These are phyloP conservation scores for Zaprionus ghesquierei DNA, from an alignment of 1,140 invertebrate genomes.

Conservation along the genomic window DNA sequence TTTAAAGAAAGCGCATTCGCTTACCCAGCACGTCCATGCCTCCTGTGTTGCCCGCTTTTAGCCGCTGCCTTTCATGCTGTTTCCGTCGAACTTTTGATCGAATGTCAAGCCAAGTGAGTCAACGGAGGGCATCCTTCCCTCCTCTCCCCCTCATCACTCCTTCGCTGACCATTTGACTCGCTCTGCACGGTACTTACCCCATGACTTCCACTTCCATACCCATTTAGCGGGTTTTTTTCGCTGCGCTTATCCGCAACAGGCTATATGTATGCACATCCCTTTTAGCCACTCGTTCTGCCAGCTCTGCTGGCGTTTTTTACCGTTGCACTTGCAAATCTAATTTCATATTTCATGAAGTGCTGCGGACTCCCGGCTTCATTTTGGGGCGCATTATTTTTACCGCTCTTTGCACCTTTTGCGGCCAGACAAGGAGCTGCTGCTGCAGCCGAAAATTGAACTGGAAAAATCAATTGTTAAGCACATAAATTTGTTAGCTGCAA, in stretches of 20 bases:
- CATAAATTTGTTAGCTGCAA: constrained; percentile 75
- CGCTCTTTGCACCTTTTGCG: constrained; percentile 58
- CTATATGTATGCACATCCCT: constrained; percentile 53
- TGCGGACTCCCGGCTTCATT: constrained; percentile 32
- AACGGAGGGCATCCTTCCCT: constrained; percentile 41
- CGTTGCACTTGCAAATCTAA: constrained; percentile 66
- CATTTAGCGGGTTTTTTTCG: constrained; percentile 45
- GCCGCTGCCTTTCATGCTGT: constrained; percentile 46
- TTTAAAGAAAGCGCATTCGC: constrained; percentile 1
- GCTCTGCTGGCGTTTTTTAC: constrained; percentile 15
- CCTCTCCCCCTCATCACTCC: not conserved
- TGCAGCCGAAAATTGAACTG: constrained; percentile 56
- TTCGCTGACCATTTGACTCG: constrained; percentile 24
- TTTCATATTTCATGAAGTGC: constrained; percentile 80
- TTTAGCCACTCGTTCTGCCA: not conserved
- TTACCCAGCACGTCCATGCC: not conserved
- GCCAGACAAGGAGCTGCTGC: not conserved
- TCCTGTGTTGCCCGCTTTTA: constrained; percentile 7
- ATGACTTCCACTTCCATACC: not conserved
- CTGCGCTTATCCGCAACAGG: constrained; percentile 32
- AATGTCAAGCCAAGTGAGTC: constrained; percentile 77
- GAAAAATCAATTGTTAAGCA: constrained; percentile 77
- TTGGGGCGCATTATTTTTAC: constrained; percentile 36
- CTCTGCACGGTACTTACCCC: constrained; percentile 46
- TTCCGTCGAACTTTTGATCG: constrained; percentile 74